These are phyloP conservation scores for Artibeus lituratus DNA, from an alignment of 2,797 vertebrate species.

Conservation along the genomic window DNA sequence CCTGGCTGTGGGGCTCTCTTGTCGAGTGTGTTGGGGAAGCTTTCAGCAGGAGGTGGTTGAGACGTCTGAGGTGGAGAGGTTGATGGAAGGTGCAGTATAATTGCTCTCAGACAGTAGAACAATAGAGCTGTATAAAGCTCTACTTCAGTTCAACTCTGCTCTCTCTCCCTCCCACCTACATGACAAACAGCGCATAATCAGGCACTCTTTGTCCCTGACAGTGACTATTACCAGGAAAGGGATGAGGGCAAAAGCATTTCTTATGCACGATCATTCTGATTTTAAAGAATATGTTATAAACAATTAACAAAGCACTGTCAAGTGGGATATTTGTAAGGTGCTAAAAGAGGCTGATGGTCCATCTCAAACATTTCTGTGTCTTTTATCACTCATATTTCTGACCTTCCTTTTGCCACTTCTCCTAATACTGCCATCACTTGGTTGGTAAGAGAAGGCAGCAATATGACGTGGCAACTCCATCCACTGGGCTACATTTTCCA, in stretches of 20 bases:
- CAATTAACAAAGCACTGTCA: constrained; percentile 3
- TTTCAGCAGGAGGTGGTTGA: not conserved
- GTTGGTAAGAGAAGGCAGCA: not conserved
- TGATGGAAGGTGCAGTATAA: constrained; percentile 45
- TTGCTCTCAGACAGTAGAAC: constrained; percentile 54
- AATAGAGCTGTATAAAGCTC: constrained; percentile 65
- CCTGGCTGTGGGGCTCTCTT: not conserved
- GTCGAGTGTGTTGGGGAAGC: not conserved
- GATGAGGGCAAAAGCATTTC: constrained; percentile 30
- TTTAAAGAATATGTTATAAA: constrained; percentile 53
- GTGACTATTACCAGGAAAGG: constrained; percentile 41
- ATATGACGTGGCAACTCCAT: not conserved
- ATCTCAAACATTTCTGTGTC: not conserved
- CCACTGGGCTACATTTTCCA: not conserved
- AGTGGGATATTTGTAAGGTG: not conserved
- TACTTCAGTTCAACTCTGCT: constrained; percentile 47
- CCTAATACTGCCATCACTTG: not conserved
- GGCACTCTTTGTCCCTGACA: constrained; percentile 68
- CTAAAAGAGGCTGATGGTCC: not conserved
- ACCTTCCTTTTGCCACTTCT: not conserved
- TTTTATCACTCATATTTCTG: not conserved
- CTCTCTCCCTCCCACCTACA: constrained; percentile 65
- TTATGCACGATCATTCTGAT: constrained; percentile 51
- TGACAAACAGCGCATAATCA: constrained; percentile 66
- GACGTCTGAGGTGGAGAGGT: constrained; percentile 15